These are phyloP conservation scores for Pseudocheirus occidentalis DNA, from an alignment of 2,797 vertebrate species.

Conservation along the genomic window DNA sequence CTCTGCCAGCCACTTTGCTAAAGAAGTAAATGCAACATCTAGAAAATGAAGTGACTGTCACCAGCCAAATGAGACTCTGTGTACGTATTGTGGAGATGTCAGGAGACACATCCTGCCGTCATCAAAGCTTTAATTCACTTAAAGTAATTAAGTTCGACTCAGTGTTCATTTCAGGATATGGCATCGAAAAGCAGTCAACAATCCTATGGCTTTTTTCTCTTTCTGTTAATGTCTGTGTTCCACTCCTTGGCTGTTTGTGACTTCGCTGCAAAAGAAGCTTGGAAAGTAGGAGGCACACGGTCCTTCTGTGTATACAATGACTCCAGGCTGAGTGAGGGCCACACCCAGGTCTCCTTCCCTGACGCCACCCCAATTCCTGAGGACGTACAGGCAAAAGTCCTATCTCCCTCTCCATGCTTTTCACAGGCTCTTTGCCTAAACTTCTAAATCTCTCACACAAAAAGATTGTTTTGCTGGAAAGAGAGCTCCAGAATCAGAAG, in stretches of 20 bases:
- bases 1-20: background rate
- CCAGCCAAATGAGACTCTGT: background rate
- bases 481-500: background rate
- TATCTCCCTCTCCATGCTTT: background rate
- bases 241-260: background rate
- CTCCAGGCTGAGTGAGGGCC: background rate
- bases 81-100: background rate
- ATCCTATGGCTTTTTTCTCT: background rate
- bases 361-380: background rate
- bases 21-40: conserved; percentile 2
- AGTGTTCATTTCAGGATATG: background rate
- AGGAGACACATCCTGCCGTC: background rate
- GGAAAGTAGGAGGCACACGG: background rate
- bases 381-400: background rate
- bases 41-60: background rate
- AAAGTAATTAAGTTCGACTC: background rate
- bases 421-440: background rate
- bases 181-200: conserved; percentile 13
- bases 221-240: conserved; percentile 1
- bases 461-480: background rate
- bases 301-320: background rate
- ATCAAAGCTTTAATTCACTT: conserved; percentile 6
- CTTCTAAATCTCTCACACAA: background rate
- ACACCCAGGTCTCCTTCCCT: background rate
- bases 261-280: background rate